Evolutionary conservation across 1,140 invertebrate genomes (phyloP).

Genomic region (Pollicipes pollicipes): DNA sequence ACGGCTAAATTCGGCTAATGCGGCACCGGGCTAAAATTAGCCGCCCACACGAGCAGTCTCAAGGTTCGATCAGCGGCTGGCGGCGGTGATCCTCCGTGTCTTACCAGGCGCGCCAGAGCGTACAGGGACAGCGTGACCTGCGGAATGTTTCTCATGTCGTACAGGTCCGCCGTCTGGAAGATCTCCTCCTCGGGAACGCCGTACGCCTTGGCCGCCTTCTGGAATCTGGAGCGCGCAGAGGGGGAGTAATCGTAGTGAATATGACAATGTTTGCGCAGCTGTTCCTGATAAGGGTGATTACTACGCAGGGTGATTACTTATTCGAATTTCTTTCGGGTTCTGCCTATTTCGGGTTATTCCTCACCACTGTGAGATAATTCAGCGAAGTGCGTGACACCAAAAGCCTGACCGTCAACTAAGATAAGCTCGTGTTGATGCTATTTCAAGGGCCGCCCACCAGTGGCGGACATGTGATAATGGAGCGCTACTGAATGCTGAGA

Average conservation of each 20-base stretch:
- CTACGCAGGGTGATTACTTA: background rate
- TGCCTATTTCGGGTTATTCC: no score
- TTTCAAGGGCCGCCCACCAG: background rate
- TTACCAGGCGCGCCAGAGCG: constrained; percentile 71
- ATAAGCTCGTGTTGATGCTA: no score
- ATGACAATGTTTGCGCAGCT: background rate
- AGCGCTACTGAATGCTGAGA: no score
- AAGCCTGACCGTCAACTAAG: no score
- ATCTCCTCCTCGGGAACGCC: constrained; percentile 91
- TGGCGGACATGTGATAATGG: background rate
- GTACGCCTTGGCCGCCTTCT: constrained; percentile 78
- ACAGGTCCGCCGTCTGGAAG: constrained; percentile 96
- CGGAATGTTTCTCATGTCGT: constrained; percentile 86
- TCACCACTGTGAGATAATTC: no score
- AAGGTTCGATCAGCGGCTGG: no score
- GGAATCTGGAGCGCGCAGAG: constrained; percentile 33
- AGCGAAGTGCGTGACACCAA: no score
- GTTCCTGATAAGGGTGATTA: background rate
- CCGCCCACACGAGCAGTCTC: no score
- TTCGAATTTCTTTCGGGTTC: no score
- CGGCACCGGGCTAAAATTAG: no score
- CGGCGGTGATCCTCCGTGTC: no score
- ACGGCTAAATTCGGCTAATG: no score
- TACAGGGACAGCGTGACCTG: constrained; percentile 85
- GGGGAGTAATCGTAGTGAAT: background rate